These are phyloP conservation scores for Dysidea cf. avara DNA, from an alignment of 37 sponge, comb jelly and placozoan species.

Conservation along the genomic window DNA sequence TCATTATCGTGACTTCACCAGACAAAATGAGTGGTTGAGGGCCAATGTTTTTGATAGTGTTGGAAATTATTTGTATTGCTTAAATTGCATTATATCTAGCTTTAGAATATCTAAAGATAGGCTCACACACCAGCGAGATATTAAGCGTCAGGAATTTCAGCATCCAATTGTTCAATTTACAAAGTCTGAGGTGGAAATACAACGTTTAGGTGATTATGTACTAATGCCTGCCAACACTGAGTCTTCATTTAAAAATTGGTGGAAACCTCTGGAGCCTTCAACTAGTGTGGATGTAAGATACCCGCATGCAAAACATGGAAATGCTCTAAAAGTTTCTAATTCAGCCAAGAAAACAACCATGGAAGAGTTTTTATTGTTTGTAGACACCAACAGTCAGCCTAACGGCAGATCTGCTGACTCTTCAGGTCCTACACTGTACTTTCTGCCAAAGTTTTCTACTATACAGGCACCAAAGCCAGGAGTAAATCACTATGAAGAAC, in stretches of 20 bases:
- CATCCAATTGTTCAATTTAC: constrained; percentile 25
- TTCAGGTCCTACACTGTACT: constrained; percentile 9
- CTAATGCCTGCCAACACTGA: constrained; percentile 3
- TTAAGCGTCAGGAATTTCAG: constrained; percentile 3
- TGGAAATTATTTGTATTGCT: constrained; percentile 14
- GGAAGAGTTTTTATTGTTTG: constrained; percentile 24
- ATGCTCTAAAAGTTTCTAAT: constrained; percentile 21
- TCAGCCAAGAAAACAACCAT: constrained; percentile 14
- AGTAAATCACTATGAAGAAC: constrained; percentile 28
- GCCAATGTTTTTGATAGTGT: constrained; percentile 42
- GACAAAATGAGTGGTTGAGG: constrained; percentile 47
- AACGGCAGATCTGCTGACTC: constrained; percentile 36
- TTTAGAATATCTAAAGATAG: not conserved
- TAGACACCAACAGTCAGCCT: constrained; percentile 34
- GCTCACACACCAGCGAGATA: not conserved
- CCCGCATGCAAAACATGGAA: constrained; percentile 4
- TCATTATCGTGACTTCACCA: constrained; percentile 16
- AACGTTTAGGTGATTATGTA: constrained; percentile 25
- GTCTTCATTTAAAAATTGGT: not conserved
- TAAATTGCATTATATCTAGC: not conserved
- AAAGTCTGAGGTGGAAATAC: constrained; percentile 24
- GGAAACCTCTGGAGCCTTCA: not conserved
- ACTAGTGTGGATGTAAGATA: constrained; percentile 8
- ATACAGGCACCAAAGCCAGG: constrained; percentile 29
- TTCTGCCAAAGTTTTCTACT: too few species aligned